Conservation (phyloP, 2,888 invertebrate species). For the Metacarcinus magister region DNA sequence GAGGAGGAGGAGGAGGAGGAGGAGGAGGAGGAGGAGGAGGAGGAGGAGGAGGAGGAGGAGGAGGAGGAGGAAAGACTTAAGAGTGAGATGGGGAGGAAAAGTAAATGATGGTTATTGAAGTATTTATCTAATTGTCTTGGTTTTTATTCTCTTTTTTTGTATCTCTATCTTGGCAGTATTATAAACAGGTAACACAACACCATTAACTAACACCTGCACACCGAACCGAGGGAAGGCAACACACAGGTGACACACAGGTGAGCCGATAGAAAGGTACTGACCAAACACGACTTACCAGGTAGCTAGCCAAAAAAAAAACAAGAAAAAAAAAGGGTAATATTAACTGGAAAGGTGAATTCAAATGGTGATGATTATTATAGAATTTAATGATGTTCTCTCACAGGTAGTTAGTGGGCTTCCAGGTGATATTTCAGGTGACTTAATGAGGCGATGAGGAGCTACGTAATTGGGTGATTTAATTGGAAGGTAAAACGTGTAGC, state of each 20-base stretch:
- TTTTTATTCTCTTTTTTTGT: no score
- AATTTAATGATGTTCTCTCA: neutral
- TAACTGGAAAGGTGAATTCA: neutral
- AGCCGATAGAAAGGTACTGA: neutral
- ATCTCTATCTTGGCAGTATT: neutral
- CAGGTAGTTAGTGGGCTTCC: neutral
- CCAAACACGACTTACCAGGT: no score
- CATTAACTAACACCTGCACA: neutral
- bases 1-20: neutral
- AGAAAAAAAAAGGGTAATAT: neutral
- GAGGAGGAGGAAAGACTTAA: neutral
- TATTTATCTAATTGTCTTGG: neutral
- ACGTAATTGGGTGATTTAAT: neutral
- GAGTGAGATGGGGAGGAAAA: neutral
- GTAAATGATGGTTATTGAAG: neutral
- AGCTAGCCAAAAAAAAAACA: no score
- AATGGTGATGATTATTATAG: neutral
- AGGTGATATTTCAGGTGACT: neutral
- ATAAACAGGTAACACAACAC: neutral
- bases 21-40: neutral
- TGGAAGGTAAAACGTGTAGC: neutral
- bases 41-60: neutral
- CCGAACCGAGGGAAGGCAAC: no score
- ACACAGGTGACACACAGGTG: neutral
- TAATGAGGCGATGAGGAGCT: neutral